These are phyloP conservation scores for Petaurus breviceps DNA, from an alignment of 2,113 vertebrate genomes.

Conservation along the genomic window DNA sequence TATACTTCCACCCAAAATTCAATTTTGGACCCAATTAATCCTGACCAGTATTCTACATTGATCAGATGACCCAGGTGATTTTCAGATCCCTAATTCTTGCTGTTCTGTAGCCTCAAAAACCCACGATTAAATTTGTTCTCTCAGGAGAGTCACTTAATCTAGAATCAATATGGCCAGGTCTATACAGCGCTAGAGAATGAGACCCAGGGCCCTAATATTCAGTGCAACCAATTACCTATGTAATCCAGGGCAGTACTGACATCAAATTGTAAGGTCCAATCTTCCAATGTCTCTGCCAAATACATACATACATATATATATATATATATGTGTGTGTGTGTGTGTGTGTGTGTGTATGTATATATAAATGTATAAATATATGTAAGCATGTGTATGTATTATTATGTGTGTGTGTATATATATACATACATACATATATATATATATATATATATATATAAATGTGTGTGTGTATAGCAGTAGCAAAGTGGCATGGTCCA, in stretches of 20 bases:
- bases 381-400: too few relatives aligned
- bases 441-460: too few relatives aligned
- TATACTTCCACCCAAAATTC: constrained; percentile 15
- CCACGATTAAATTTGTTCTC: not conserved
- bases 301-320: not conserved
- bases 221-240: not conserved
- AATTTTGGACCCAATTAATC: not conserved
- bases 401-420: too few relatives aligned
- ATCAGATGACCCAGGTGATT: not conserved
- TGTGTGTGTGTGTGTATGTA: too few relatives aligned
- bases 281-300: not conserved
- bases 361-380: too few relatives aligned
- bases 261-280: not conserved
- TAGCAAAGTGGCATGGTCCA: not conserved
- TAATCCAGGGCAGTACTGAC: not conserved
- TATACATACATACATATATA: too few relatives aligned
- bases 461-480: too few relatives aligned
- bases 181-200: constrained; percentile 1
- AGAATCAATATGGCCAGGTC: constrained; percentile 44
- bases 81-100: constrained; percentile 6
- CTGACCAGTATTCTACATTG: not conserved
- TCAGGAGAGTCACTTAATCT: not conserved
- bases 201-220: not conserved
- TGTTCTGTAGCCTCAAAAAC: not conserved
- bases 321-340: not conserved